Conservation (phyloP, 1,140 invertebrate species). For the Drosophila ambigua region DNA sequence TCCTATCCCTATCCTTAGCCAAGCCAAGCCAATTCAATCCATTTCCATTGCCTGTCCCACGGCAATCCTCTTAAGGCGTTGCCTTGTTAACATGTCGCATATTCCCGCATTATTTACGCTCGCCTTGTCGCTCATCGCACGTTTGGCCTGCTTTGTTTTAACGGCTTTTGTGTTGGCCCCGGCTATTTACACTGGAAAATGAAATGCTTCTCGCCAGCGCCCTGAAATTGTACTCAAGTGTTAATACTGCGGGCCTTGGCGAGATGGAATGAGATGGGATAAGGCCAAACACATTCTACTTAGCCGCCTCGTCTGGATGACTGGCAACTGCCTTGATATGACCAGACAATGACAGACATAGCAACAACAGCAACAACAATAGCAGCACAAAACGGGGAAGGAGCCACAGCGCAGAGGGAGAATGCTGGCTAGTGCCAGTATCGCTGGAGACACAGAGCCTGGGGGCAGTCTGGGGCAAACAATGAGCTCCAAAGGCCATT, state of each 20-base stretch:
- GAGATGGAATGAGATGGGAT: conserved; percentile 58
- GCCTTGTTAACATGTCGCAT: conserved; percentile 78
- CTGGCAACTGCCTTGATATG: conserved; percentile 55
- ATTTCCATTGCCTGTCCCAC: background rate
- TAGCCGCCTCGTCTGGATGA: conserved; percentile 39
- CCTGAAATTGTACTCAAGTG: conserved; percentile 64
- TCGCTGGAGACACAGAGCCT: conserved; percentile 15
- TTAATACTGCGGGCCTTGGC: conserved; percentile 61
- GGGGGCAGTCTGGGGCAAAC: conserved; percentile 15
- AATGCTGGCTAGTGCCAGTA: conserved; percentile 10
- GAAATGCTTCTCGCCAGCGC: conserved; percentile 28
- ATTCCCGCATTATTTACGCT: conserved; percentile 68
- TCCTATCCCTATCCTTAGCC: no score
- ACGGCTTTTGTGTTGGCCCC: conserved; percentile 41
- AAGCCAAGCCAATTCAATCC: background rate
- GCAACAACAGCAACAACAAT: background rate
- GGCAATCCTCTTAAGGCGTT: conserved; percentile 49
- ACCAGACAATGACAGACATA: conserved; percentile 48
- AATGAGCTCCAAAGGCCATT: conserved; percentile 17
- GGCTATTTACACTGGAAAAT: conserved; percentile 68
- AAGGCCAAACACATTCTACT: conserved; percentile 56
- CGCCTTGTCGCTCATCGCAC: conserved; percentile 17
- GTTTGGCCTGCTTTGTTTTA: conserved; percentile 62
- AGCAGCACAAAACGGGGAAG: conserved; percentile 16
- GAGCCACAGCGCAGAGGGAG: no score